These are phyloP conservation scores for Collichthys lucidus DNA, from an alignment of 2,113 vertebrate species.

Conservation along the genomic window DNA sequence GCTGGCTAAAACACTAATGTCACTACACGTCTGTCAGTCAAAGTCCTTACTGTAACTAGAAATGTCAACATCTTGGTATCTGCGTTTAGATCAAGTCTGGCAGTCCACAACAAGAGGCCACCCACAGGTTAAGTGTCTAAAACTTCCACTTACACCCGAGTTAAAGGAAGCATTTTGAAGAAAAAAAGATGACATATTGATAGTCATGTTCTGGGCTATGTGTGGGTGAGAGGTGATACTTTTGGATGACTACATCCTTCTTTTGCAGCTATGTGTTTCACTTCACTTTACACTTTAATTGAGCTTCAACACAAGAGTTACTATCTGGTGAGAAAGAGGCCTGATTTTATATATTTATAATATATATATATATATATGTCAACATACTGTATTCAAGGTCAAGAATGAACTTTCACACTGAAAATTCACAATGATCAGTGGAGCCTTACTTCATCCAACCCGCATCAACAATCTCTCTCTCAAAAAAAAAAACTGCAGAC, in stretches of 20 bases:
- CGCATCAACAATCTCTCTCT: background rate
- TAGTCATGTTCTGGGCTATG: background rate
- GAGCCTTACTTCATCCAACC: background rate
- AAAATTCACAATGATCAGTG: background rate
- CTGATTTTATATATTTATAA: too few relatives aligned
- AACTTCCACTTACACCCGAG: background rate
- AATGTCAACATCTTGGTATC: constrained; percentile 54
- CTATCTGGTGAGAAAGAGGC: background rate
- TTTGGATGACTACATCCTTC: background rate
- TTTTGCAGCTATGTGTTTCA: background rate
- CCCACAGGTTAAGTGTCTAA: constrained; percentile 13
- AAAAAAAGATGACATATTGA: background rate
- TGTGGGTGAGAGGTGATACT: background rate
- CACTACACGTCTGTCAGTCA: constrained; percentile 36
- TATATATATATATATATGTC: too few relatives aligned
- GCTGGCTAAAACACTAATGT: background rate
- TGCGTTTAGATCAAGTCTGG: constrained; percentile 41
- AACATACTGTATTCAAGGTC: background rate
- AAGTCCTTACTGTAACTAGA: constrained; percentile 8
- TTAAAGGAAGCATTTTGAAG: background rate
- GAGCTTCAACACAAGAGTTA: background rate
- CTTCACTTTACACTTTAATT: background rate
- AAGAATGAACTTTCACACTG: background rate
- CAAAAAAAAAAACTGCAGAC: constrained; percentile 4
- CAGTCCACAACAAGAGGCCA: constrained; percentile 42